phyloP scores from a whole-genome alignment of 2,797 vertebrate species.

The Phalloptychus januarius region DNA sequence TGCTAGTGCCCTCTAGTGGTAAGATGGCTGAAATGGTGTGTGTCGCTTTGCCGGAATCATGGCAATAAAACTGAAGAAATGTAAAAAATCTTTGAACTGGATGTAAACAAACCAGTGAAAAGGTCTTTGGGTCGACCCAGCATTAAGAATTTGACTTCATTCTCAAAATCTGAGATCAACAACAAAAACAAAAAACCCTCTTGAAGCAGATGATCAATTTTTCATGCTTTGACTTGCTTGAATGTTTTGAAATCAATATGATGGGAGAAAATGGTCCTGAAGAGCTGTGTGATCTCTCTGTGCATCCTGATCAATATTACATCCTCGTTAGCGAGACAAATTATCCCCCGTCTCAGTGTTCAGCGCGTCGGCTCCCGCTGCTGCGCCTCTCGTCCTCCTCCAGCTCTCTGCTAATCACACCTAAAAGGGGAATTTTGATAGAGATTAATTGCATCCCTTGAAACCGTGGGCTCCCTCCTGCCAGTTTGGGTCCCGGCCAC shows the following conservation, averaged over 20 bases:
- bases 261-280: constrained; percentile 40
- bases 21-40: background rate
- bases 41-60: background rate
- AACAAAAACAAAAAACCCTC: constrained; percentile 10
- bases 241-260: constrained; percentile 63
- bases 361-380: constrained; percentile 25
- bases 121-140: background rate
- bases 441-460: constrained; percentile 77
- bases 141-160: background rate
- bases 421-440: constrained; percentile 67
- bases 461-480: constrained; percentile 41
- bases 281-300: constrained; percentile 59
- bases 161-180: background rate
- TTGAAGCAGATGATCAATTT: constrained; percentile 25
- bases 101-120: background rate
- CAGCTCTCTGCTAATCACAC: constrained; percentile 68
- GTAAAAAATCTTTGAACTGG: background rate
- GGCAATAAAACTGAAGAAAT: background rate
- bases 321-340: constrained; percentile 77
- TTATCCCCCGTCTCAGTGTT: constrained; percentile 58
- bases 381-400: constrained; percentile 31
- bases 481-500: constrained; percentile 46
- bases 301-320: constrained; percentile 76
- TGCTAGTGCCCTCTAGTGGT: too few species aligned
- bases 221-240: constrained; percentile 43